phyloP scores from a whole-genome alignment of 2,797 vertebrate species.

The Apogon hyalosoma region DNA sequence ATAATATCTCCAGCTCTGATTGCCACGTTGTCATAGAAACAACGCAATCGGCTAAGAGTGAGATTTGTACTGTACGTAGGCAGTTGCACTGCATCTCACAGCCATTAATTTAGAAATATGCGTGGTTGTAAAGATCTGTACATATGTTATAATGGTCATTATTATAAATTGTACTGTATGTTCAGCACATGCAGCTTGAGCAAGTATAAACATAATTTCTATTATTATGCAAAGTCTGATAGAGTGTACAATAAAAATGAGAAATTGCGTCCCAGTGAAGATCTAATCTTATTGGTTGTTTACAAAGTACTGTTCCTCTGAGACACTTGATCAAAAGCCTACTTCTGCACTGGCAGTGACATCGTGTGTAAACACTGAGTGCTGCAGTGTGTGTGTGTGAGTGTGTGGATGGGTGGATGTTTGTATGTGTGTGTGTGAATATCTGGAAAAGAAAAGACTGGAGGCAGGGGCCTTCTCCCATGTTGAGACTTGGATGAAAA shows the following conservation, averaged over 20 bases:
- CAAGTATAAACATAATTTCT: constrained; percentile 21
- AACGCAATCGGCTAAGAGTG: constrained; percentile 25
- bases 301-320: constrained; percentile 60
- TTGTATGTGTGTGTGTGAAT: constrained; percentile 18
- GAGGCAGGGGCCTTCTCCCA: constrained; percentile 83
- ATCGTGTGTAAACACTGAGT: constrained; percentile 68
- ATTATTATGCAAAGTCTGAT: constrained; percentile 22
- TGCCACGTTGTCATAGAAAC: constrained; percentile 67
- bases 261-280: constrained; percentile 33
- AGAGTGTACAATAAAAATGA: constrained; percentile 46
- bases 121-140: constrained; percentile 13
- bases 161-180: constrained; percentile 7
- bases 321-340: constrained; percentile 72
- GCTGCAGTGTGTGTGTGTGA: constrained; percentile 45
- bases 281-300: constrained; percentile 62
- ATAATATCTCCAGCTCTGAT: constrained; percentile 35
- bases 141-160: constrained; percentile 17
- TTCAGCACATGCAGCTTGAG: constrained; percentile 8
- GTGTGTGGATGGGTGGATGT: not conserved
- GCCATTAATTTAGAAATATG: constrained; percentile 39
- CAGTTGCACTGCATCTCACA: constrained; percentile 10
- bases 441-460: constrained; percentile 60
- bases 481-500: constrained; percentile 82
- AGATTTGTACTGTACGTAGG: constrained; percentile 25
- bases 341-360: constrained; percentile 61